A percentile compares a stretch with the other conserved stretches of the same genome.
Evolutionary conservation across 2,888 invertebrate species (phyloP).

Genomic region (Agrotis ipsilon): DNA sequence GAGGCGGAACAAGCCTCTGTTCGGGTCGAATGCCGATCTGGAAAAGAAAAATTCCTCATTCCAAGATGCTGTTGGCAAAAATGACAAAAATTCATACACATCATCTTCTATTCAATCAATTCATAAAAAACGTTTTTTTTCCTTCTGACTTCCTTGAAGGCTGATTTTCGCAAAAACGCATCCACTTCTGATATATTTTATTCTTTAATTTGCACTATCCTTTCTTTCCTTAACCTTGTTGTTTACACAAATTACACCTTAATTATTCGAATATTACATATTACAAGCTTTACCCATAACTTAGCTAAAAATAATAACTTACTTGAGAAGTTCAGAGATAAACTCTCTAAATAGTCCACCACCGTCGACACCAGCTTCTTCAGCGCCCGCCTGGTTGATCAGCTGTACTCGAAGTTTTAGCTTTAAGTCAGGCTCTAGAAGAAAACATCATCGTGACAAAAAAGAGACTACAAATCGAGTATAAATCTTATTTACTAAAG

Average conservation of each 20-base stretch:
- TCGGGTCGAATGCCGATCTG: slow-evolving; percentile 98
- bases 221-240: too few relatives aligned
- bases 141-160: too few relatives aligned
- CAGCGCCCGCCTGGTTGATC: slow-evolving; percentile 97
- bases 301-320: slow-evolving; percentile 57
- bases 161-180: too few relatives aligned
- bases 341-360: slow-evolving; percentile 99
- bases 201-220: too few relatives aligned
- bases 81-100: too few relatives aligned
- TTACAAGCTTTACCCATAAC: neutral
- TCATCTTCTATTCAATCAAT: too few relatives aligned
- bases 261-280: too few relatives aligned
- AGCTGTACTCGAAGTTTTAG: slow-evolving; percentile 97
- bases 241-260: too few relatives aligned
- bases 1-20: slow-evolving; percentile 97
- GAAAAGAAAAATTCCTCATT: slow-evolving; percentile 42
- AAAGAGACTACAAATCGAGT: neutral
- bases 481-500: neutral
- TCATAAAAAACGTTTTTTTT: too few relatives aligned
- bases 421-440: slow-evolving; percentile 95
- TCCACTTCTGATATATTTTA: too few relatives aligned
- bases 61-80: neutral
- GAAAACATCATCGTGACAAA: slow-evolving; percentile 1
- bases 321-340: slow-evolving; percentile 97
- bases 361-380: slow-evolving; percentile 99